Evolutionary conservation across 1,140 invertebrate species (phyloP).

Genomic region (Drosophila quadrilineata): DNA sequence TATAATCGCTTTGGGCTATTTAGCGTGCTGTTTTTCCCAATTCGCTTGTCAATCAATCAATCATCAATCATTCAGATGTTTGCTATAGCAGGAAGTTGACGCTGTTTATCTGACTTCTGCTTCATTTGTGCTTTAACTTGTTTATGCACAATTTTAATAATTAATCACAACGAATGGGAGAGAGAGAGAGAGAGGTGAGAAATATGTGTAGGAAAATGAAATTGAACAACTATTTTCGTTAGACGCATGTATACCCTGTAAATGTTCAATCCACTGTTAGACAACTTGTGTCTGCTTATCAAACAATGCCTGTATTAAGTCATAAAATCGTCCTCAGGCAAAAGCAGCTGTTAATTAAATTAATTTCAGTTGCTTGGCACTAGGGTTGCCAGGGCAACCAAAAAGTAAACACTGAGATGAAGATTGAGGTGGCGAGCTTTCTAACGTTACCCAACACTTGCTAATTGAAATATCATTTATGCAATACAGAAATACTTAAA

Average conservation of each 20-base stretch:
- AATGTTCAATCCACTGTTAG: too few relatives aligned
- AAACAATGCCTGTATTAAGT: too few relatives aligned
- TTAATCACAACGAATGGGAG: conserved; percentile 59
- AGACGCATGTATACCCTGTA: too few relatives aligned
- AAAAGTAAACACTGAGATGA: neutral
- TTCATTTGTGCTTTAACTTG: conserved; percentile 70
- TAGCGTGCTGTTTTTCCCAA: too few relatives aligned
- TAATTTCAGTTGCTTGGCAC: conserved; percentile 2
- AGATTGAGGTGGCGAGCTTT: too few relatives aligned
- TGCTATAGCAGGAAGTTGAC: too few relatives aligned
- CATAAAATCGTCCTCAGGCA: too few relatives aligned
- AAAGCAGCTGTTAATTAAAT: conserved; percentile 13
- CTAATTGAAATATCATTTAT: too few relatives aligned
- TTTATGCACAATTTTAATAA: conserved; percentile 66
- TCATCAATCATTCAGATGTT: too few relatives aligned
- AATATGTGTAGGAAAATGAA: neutral
- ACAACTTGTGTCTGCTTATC: too few relatives aligned
- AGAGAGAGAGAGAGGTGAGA: conserved; percentile 2
- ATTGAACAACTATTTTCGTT: neutral
- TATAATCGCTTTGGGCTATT: too few relatives aligned
- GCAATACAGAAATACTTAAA: too few relatives aligned
- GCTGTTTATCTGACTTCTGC: conserved; percentile 68
- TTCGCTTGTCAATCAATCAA: conserved; percentile 64
- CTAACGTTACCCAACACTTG: neutral
- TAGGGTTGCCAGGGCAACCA: conserved; percentile 17